phyloP scores from a whole-genome alignment of 2,113 vertebrate species.

The Pardalotus punctatus region DNA sequence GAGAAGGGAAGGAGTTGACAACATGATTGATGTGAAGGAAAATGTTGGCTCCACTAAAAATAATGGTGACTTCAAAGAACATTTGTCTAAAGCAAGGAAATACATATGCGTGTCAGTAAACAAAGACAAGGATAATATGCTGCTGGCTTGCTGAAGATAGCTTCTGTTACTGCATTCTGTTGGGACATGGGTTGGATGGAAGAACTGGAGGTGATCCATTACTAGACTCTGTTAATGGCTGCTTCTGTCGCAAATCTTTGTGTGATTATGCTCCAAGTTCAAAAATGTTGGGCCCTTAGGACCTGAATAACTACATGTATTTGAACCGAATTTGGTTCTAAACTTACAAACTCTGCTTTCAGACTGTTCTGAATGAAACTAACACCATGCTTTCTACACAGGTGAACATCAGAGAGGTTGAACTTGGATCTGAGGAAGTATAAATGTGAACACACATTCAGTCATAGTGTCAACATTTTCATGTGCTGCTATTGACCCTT shows the following conservation, averaged over 20 bases:
- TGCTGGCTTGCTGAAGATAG: neutral
- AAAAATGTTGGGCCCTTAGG: neutral
- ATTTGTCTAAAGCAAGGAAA: slow-evolving; percentile 62
- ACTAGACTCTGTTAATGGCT: neutral
- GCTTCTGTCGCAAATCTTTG: neutral
- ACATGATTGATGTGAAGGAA: slow-evolving; percentile 70
- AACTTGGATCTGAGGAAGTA: neutral
- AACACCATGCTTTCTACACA: neutral
- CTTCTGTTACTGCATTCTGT: neutral
- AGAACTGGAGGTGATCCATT: neutral
- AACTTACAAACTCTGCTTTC: neutral
- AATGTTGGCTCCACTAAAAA: slow-evolving; percentile 67
- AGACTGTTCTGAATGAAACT: neutral
- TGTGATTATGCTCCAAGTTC: neutral
- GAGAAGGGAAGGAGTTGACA: slow-evolving; percentile 66
- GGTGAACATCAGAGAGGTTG: neutral
- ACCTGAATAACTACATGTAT: neutral
- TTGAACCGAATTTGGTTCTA: neutral
- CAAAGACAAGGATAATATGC: neutral
- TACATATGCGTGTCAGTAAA: neutral
- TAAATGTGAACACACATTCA: neutral
- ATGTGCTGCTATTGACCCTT: neutral
- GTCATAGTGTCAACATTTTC: neutral
- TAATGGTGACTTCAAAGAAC: slow-evolving; percentile 20
- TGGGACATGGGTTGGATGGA: neutral